These are phyloP conservation scores for Osmerus eperlanus DNA, from an alignment of 2,113 vertebrate genomes.

Conservation along the genomic window DNA sequence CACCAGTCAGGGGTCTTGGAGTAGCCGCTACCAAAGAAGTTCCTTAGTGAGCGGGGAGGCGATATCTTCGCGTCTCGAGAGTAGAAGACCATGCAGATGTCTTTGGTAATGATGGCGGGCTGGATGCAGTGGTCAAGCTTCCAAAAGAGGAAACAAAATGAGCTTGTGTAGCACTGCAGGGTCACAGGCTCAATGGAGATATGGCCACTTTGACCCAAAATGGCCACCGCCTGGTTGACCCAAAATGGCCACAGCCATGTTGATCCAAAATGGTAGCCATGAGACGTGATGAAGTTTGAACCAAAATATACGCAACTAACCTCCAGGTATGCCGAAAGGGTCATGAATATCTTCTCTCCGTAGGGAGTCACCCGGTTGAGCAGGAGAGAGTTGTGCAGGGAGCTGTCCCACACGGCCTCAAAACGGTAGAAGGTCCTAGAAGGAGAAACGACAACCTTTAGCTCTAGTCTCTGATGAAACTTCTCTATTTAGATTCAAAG, in stretches of 20 bases:
- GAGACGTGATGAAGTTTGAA: no score
- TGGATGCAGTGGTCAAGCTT: conserved; percentile 99
- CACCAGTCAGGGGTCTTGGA: conserved; percentile 93
- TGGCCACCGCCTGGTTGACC: no score
- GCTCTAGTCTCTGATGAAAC: no score
- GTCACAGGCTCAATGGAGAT: background rate
- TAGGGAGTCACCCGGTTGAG: conserved; percentile 94
- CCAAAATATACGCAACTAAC: conserved; percentile 61
- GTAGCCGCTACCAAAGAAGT: conserved; percentile 94
- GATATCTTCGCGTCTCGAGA: conserved; percentile 94
- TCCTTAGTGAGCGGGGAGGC: conserved; percentile 90
- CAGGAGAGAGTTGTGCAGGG: conserved; percentile 95
- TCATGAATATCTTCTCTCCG: conserved; percentile 98
- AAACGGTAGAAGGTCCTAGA: conserved; percentile 94
- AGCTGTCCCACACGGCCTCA: conserved; percentile 98
- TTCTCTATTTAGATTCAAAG: no score
- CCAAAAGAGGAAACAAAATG: conserved; percentile 24
- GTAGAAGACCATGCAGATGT: conserved; percentile 97
- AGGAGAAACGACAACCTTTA: background rate
- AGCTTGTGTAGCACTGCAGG: background rate
- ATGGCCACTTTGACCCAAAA: no score
- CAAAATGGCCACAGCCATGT: no score
- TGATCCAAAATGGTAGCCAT: background rate
- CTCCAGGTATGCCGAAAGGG: conserved; percentile 96
- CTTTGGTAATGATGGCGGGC: conserved; percentile 96